Evolutionary conservation across 2,797 vertebrate species (phyloP).

Genomic region (Paramormyrops hopkinsi): DNA sequence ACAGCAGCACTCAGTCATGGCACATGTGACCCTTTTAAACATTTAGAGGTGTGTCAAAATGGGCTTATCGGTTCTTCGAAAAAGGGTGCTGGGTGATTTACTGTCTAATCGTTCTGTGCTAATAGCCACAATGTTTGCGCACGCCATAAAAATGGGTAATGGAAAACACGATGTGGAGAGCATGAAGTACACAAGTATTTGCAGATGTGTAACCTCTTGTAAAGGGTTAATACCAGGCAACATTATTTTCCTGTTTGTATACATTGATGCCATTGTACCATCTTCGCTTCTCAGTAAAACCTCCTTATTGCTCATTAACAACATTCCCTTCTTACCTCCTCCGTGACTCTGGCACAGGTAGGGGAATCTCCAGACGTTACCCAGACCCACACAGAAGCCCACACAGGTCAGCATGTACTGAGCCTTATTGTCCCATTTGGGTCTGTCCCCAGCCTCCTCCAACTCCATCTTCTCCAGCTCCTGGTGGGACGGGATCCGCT

Average conservation of each 20-base stretch:
- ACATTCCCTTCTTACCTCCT: conserved; percentile 83
- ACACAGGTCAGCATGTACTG: conserved; percentile 92
- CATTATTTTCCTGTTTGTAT: neutral
- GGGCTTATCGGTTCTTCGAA: neutral
- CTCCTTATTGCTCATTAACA: conserved; percentile 43
- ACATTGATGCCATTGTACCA: neutral
- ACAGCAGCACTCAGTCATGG: neutral
- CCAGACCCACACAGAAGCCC: conserved; percentile 89
- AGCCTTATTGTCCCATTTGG: conserved; percentile 92
- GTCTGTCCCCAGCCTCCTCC: conserved; percentile 70
- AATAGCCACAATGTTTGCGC: neutral
- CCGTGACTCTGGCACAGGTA: conserved; percentile 71
- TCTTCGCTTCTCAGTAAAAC: neutral
- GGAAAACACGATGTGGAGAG: neutral
- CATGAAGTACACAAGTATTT: neutral
- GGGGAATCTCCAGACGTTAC: conserved; percentile 90
- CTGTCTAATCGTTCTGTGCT: neutral
- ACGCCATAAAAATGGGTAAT: neutral
- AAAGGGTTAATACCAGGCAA: neutral
- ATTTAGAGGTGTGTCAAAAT: neutral
- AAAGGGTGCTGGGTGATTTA: neutral
- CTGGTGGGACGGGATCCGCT: conserved; percentile 31
- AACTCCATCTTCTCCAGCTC: conserved; percentile 72
- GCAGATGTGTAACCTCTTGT: neutral
- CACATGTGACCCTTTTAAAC: neutral